These are phyloP conservation scores for Cariama cristata DNA, from an alignment of 2,113 vertebrate genomes.

Conservation along the genomic window DNA sequence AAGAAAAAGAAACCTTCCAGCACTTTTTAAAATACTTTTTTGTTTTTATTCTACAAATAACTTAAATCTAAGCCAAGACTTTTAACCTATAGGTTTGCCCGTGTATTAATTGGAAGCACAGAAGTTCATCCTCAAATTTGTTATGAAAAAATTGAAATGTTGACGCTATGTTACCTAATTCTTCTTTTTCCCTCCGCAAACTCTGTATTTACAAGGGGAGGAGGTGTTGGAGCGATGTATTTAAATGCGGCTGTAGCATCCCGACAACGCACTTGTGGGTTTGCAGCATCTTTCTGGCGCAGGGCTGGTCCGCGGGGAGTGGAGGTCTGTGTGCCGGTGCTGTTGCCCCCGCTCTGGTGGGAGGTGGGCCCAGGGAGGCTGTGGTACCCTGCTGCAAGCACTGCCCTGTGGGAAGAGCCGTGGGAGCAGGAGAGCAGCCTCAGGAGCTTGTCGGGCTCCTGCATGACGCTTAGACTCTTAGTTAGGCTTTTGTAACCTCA, in stretches of 20 bases:
- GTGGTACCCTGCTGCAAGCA: fast-evolving
- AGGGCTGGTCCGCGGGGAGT: not conserved
- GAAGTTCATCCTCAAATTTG: not conserved
- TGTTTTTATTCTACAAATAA: not conserved
- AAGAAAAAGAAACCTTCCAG: not conserved
- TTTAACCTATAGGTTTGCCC: not conserved
- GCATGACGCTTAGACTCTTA: fast-evolving
- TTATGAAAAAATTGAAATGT: not conserved
- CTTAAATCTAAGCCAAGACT: not conserved
- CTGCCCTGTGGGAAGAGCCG: not conserved
- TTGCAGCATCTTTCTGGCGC: not conserved
- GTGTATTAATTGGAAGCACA: not conserved
- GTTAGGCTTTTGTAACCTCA: not conserved
- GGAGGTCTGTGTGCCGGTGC: not conserved
- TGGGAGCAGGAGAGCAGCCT: not conserved
- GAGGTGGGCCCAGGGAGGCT: not conserved
- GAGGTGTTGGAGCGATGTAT: fast-evolving
- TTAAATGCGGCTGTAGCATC: not conserved
- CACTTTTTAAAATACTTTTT: not conserved
- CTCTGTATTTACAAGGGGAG: not conserved
- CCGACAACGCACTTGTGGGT: not conserved
- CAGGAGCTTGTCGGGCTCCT: fast-evolving
- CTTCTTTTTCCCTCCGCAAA: not conserved
- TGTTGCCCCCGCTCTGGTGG: fast-evolving
- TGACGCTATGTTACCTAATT: not conserved